Evolutionary conservation across 2,113 vertebrate species (phyloP), one percentile per base, ranked within the genome.

Genomic region (Dasyprocta punctata): DNA sequence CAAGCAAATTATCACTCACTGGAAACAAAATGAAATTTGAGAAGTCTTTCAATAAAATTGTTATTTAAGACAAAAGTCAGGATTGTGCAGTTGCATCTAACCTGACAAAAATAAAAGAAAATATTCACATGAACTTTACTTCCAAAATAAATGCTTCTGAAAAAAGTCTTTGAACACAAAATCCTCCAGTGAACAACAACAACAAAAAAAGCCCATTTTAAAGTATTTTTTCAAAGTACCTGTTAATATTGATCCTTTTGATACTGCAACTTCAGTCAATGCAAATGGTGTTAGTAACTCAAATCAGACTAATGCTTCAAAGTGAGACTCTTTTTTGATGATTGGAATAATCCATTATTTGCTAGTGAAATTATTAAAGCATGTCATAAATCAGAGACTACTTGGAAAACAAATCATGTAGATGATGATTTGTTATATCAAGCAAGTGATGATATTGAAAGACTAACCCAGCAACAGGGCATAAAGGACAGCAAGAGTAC

Each of bases 401-500:
- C 98, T 78, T 99, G 99, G 99, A 99, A 99, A 89, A 71, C 94
- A 30, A 97, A 98, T 85, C 98, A 92, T 49, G 99, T 99, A 4
- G 99, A 99, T 16, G 99, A 99, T 77, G 98, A 99, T 58, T 98
- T 99, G 95, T 97, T 99, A 16, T 99, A 99, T 98, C 99, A 99
- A 98, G 99, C 99, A 22, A 99, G 99, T 98, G 99, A 99, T 98
- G 99, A 99, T 54, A 95, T 99, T 93, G 99, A 99, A 98, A 99
- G 98, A 97, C 98, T 98, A 96, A 99, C 98, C 84, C 98, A 98
- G 95, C 99, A 98, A 95, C 99, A 99, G 93, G 92, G 97, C 65
- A 77, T 89, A 69, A 96, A 98, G 93, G 95, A 94, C 85, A 97
- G 78, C 24, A 97, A 97, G 88, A 88, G 47, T 81, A 0, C 58